Percentiles rank a stretch among this genome's conserved stretches.
Conservation (phyloP, 2,888 invertebrate species). For the Cephus runcator region DNA sequence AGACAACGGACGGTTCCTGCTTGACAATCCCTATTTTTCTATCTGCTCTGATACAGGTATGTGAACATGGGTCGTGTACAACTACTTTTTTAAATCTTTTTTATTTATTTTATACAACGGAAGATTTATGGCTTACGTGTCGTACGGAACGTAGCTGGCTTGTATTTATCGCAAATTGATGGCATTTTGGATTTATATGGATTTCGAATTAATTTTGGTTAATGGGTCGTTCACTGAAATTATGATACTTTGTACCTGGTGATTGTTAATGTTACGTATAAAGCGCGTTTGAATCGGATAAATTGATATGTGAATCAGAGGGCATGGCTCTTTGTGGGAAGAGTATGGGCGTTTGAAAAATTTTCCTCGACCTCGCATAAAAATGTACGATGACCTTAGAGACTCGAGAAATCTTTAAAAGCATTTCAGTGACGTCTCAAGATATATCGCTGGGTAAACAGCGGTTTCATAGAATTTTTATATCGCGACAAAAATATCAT, state of each 20-base stretch:
- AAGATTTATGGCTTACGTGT: background rate
- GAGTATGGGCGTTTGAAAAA: background rate
- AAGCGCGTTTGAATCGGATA: background rate
- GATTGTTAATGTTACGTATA: background rate
- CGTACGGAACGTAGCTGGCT: background rate
- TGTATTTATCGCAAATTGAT: background rate
- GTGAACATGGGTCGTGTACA: background rate
- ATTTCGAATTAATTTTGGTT: background rate
- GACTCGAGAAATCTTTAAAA: background rate
- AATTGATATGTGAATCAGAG: background rate
- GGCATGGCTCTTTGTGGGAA: background rate
- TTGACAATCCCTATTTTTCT: background rate
- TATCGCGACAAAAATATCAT: background rate
- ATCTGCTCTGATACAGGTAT: background rate
- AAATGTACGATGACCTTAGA: background rate
- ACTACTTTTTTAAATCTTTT: background rate
- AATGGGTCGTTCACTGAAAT: background rate
- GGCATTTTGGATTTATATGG: background rate
- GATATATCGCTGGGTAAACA: background rate
- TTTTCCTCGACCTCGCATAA: background rate
- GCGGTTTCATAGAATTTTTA: background rate
- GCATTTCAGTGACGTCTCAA: background rate
- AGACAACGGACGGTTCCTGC: background rate
- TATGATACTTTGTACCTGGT: background rate
- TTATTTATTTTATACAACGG: background rate